Base-by-base conservation (phyloP, 2,113 vertebrate genomes). In the Lophotis ruficrista region DNA sequence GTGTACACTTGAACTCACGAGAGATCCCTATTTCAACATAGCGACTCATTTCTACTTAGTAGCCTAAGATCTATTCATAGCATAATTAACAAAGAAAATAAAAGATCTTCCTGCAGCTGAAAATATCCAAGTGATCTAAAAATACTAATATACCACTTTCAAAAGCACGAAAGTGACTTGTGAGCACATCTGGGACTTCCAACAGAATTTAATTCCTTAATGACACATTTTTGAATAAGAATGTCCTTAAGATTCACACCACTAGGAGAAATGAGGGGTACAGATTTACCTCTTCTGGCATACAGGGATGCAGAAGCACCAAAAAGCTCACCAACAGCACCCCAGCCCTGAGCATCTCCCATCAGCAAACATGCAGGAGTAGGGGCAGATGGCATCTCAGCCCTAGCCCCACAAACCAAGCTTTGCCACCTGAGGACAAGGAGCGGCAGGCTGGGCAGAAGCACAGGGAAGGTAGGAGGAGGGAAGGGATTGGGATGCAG, bases 41-140 rank as follows among this genome's bases (percentile, higher is more conserved):
- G 38, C 0, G 2, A 94, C 86, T 97, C 47, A 41, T 73, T 96
- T 96, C 79, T 90, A 75, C 68, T 83, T 58, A 75, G 84, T 54
- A 87, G 83, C 50, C 80, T 69, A 75, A 65, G 80, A 97, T 82
- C 91, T 94, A 94, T 82, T 90, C 73, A 92, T 76, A 93, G 92
- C 54, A 93, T 54, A 79, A 96, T 91, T 93, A 92, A 85, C 61
- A 92, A 89, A 85, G 77, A 91, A 95, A 96, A 90, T 7, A 87
- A 53, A 87, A 79, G 53, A 75, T 92, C 87, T 79, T 92, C 65
- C 66, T 90, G 69, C 57, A 82, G 80, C 83, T 92, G 76, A 92
- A 94, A 96, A 94, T 89, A 89, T 58, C 70, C 2, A 2, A 87
- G 61, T 35, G 83, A 84, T 94, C 92, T 95, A 92, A 94, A 96